Percentiles rank a stretch among this genome's conserved stretches.
These are phyloP conservation scores for Maconellicoccus hirsutus DNA, from an alignment of 1,140 invertebrate species.

Conservation along the genomic window DNA sequence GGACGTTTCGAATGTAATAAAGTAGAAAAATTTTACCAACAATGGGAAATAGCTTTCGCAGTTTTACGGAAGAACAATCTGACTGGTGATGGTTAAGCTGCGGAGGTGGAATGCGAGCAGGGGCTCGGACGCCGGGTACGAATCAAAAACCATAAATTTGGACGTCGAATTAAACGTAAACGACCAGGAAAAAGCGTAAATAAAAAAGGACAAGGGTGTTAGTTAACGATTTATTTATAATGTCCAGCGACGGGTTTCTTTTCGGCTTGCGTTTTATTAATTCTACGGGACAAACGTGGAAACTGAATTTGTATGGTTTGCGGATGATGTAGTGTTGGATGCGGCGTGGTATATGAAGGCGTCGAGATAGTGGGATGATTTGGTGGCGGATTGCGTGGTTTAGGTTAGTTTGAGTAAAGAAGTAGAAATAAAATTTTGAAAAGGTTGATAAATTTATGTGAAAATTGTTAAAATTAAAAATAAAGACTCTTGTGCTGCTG, in stretches of 20 bases:
- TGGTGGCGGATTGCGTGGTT: too few species aligned
- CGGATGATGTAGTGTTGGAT: too few species aligned
- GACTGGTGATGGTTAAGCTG: neutral
- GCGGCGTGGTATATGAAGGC: too few species aligned
- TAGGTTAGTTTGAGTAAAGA: too few species aligned
- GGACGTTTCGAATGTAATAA: neutral
- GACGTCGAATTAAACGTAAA: neutral
- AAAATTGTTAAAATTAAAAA: too few species aligned
- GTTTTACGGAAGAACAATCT: constrained; percentile 8
- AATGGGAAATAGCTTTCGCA: neutral
- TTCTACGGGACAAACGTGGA: too few species aligned
- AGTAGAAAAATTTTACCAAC: neutral
- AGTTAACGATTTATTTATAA: constrained; percentile 5
- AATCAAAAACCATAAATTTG: constrained; percentile 2
- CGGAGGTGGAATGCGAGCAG: neutral
- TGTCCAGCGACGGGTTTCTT: neutral
- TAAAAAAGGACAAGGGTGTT: constrained; percentile 8
- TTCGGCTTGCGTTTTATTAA: neutral
- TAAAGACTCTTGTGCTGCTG: too few species aligned
- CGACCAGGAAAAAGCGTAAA: neutral
- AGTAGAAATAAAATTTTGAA: too few species aligned
- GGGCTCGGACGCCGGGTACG: neutral
- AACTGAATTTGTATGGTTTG: too few species aligned
- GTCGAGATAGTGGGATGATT: too few species aligned
- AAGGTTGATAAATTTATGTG: too few species aligned